Evolutionary conservation across 2,888 invertebrate genomes (phyloP).

Genomic region (Luperina nickerlii): DNA sequence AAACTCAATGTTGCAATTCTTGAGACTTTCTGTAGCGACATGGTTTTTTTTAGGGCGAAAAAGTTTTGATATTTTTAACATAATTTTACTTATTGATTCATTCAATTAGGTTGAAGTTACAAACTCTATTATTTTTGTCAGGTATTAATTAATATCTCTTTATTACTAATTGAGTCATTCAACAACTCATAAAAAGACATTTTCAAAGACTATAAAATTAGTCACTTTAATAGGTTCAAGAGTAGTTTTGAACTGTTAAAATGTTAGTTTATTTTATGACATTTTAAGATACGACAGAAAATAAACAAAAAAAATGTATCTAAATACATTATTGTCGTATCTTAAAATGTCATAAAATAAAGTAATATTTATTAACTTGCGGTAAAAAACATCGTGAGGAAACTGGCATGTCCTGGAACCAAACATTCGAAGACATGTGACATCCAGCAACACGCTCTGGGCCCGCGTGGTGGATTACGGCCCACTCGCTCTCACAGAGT

Average conservation of each 20-base stretch:
- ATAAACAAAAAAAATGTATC: too few relatives aligned
- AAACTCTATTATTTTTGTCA: background rate
- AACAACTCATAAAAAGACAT: conserved; percentile 1
- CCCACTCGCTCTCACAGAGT: background rate
- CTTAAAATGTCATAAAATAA: too few relatives aligned
- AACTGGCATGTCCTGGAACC: background rate
- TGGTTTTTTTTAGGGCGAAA: background rate
- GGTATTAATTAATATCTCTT: background rate
- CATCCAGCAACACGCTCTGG: background rate
- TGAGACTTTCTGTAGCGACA: background rate
- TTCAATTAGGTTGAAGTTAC: background rate
- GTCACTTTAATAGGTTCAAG: background rate
- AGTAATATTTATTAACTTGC: background rate
- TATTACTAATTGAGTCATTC: conserved; percentile 17
- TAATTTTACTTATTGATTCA: too few relatives aligned
- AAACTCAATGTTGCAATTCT: background rate
- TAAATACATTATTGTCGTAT: background rate
- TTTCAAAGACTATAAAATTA: background rate
- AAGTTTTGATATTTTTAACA: background rate
- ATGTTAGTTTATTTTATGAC: background rate
- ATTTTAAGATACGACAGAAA: conserved; percentile 11
- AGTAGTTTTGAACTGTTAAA: background rate
- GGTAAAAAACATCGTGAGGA: background rate
- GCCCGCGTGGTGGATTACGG: background rate
- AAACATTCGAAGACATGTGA: background rate